Percentiles rank a stretch among this genome's conserved stretches.
phyloP scores from a whole-genome alignment of 2,113 vertebrate species.

The Leptodactylus fuscus region DNA sequence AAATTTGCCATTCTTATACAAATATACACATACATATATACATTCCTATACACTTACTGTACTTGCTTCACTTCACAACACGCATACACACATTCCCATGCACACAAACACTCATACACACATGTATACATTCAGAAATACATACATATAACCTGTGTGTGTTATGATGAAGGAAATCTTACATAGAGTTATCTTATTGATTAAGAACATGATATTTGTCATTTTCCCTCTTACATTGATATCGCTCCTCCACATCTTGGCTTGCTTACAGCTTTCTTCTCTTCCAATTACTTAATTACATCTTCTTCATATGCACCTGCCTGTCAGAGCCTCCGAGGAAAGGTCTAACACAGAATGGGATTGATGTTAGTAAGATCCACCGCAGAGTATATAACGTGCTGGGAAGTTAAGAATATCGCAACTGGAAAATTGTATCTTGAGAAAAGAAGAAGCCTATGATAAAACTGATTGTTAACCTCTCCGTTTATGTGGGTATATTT shows the following conservation, averaged over 20 bases:
- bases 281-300: slow-evolving; percentile 19
- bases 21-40: not conserved
- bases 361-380: not conserved
- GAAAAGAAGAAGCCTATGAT: too few relatives aligned
- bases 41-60: too few relatives aligned
- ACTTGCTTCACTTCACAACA: too few relatives aligned
- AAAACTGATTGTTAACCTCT: not conserved
- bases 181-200: not conserved
- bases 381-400: not conserved
- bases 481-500: too few relatives aligned
- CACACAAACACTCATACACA: not conserved
- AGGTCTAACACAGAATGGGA: not conserved
- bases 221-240: not conserved
- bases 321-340: not conserved
- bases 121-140: not conserved
- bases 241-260: not conserved
- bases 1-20: too few relatives aligned
- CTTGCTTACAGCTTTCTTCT: slow-evolving; percentile 10
- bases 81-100: not conserved
- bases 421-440: not conserved
- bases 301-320: slow-evolving; percentile 17
- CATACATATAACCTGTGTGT: not conserved
- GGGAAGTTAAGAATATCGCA: not conserved
- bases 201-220: not conserved
- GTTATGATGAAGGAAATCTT: not conserved